Base-by-base conservation (phyloP, 1,140 invertebrate genomes). In the Babylonia areolata region DNA sequence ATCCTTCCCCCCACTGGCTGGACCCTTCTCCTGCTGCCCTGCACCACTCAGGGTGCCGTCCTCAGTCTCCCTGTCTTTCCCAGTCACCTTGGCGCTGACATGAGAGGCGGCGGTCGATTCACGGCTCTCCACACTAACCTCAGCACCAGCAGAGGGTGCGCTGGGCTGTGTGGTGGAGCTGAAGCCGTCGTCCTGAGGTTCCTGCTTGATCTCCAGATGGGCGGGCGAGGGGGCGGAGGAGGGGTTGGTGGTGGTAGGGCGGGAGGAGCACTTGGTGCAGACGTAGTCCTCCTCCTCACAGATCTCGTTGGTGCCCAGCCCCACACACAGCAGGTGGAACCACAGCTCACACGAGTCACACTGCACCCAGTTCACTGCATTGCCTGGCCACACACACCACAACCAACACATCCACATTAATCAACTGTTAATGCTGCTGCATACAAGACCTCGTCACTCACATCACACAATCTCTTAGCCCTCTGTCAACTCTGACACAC, bases 271-370 rank as follows among this genome's bases (percentile, higher is more conserved):
- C n/a, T 87, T 89, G 84, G 91, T 91, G 95, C 98, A 99, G 85
- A 98, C 96, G 93, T 98, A 99, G 93, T 98, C 98, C 92, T 98
- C 97, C 89, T 98, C 97, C 86, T 98, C 97, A 20, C 97, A 96
- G 1, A 99, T 96, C 89, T 98, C 97, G 84, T 96, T 96, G 54
- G 97, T 96, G 81, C 96, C 96, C 6, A 99, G 95, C 0, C 98
- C 98, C 54, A 99, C 97, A 94, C 98, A 99, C 87, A 97, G 96
- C 96, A 99, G 97, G 94, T 99, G 98, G 94, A 98, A 99, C 98
- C 98, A 99, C 89, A 97, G 96, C 91, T 99, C 97, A 95, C 98
- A 99, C 35, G 97, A 97, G 93, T 99, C 98, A 95, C 98, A 99
- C 92, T 99, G 98, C 81, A 99, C 97, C 98, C 98, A 99, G 93